Percentiles rank a stretch among this genome's conserved stretches.
Evolutionary conservation across 2,113 vertebrate species (phyloP).

Genomic region (Brevimyrus niger): DNA sequence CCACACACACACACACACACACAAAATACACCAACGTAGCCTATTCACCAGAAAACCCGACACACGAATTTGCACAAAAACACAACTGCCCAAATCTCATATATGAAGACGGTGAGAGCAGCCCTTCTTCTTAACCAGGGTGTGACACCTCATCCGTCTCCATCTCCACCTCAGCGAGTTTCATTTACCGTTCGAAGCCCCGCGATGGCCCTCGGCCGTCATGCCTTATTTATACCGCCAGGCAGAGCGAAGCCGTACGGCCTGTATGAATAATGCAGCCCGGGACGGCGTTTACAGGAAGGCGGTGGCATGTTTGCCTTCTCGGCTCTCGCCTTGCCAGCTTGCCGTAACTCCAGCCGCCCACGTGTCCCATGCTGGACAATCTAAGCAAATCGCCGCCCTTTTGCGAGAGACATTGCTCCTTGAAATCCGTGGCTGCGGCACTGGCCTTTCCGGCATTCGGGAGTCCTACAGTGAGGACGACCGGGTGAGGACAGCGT

Average conservation of each 20-base stretch:
- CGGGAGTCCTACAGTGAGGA: background rate
- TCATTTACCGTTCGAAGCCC: background rate
- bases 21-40: background rate
- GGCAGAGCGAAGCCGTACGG: background rate
- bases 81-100: background rate
- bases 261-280: conserved; percentile 7
- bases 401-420: background rate
- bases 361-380: background rate
- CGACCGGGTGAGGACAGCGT: background rate
- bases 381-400: background rate
- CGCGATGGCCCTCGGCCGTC: background rate
- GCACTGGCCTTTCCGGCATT: background rate
- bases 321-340: background rate
- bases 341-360: background rate
- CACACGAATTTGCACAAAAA: background rate
- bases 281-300: background rate
- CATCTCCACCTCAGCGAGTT: background rate
- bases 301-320: background rate
- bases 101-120: background rate
- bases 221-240: conserved; percentile 4
- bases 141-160: background rate
- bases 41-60: background rate
- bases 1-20: background rate
- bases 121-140: too few species aligned
- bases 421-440: background rate